A percentile compares a stretch with the other conserved stretches of the same genome.
These are phyloP conservation scores for Crossaster papposus DNA, from an alignment of 53 echinoderm and acorn worm genomes.

Conservation along the genomic window DNA sequence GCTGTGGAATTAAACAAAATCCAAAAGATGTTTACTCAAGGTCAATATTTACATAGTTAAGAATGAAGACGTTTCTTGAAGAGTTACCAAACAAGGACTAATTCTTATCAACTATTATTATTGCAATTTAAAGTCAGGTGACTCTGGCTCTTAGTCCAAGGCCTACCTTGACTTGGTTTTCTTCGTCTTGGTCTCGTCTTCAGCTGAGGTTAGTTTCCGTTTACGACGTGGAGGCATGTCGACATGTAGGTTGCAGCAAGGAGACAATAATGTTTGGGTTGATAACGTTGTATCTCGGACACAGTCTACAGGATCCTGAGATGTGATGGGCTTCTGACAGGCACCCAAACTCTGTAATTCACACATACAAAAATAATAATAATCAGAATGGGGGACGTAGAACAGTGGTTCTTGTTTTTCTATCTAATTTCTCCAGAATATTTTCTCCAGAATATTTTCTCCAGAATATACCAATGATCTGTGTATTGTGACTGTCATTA, in stretches of 20 bases:
- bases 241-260: slow-evolving; percentile 13
- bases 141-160: too few relatives aligned
- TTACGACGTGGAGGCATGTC: slow-evolving; percentile 93
- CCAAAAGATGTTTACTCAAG: too few relatives aligned
- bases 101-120: too few relatives aligned
- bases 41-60: too few relatives aligned
- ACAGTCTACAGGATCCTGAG: slow-evolving; percentile 8
- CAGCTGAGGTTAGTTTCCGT: slow-evolving; percentile 73
- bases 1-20: too few relatives aligned
- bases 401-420: too few relatives aligned
- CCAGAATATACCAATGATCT: neutral
- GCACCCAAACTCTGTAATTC: slow-evolving; percentile 5
- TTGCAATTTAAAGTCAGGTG: too few relatives aligned
- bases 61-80: too few relatives aligned
- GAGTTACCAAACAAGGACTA: neutral
- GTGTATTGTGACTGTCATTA: neutral
- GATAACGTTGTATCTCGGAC: slow-evolving; percentile 9
- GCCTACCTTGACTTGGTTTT: slow-evolving; percentile 55
- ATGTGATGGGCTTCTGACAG: slow-evolving; percentile 6
- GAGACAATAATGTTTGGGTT: slow-evolving; percentile 44
- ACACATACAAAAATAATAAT: too few relatives aligned
- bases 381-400: slow-evolving; percentile 13
- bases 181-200: slow-evolving; percentile 78
- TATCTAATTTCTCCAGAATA: too few relatives aligned
- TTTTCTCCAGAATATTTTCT: too few relatives aligned